phyloP scores from a whole-genome alignment of 2,797 vertebrate genomes.

The Sebastolobus alascanus region DNA sequence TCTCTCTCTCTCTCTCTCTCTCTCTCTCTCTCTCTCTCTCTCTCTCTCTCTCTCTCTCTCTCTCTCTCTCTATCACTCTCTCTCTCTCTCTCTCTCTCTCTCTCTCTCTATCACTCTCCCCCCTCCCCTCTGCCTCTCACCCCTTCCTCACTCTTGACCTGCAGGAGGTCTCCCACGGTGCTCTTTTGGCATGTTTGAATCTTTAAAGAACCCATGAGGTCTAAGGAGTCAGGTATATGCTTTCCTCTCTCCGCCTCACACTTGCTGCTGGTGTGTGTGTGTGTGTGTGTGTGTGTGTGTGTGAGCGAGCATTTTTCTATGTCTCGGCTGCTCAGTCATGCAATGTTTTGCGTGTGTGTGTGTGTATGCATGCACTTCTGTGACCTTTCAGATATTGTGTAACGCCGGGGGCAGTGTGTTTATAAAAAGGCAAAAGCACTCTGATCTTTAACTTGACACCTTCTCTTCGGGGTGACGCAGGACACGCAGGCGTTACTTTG shows the following conservation, averaged over 20 bases:
- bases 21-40: too few species aligned
- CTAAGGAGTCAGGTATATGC: constrained; percentile 52
- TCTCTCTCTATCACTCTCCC: not conserved
- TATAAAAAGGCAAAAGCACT: constrained; percentile 72
- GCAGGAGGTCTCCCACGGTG: constrained; percentile 63
- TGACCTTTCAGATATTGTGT: constrained; percentile 69
- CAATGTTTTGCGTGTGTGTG: constrained; percentile 34
- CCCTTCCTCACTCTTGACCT: constrained; percentile 58
- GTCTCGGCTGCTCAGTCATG: constrained; percentile 48
- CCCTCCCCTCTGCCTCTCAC: constrained; percentile 18
- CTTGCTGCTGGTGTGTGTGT: constrained; percentile 13
- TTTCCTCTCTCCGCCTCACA: constrained; percentile 27
- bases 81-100: too few species aligned
- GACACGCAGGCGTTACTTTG: constrained; percentile 20
- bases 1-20: not conserved
- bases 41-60: too few species aligned
- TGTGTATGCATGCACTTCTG: constrained; percentile 23
- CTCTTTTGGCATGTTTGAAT: constrained; percentile 74
- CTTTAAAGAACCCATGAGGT: constrained; percentile 68
- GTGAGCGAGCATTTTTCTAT: constrained; percentile 3
- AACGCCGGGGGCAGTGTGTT: constrained; percentile 50
- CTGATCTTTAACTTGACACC: constrained; percentile 81
- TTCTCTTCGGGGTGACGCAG: constrained; percentile 43
- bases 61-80: too few species aligned
- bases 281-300: not conserved